These are phyloP conservation scores for Heliconius charithonia DNA, from an alignment of 2,888 invertebrate species.

Conservation along the genomic window DNA sequence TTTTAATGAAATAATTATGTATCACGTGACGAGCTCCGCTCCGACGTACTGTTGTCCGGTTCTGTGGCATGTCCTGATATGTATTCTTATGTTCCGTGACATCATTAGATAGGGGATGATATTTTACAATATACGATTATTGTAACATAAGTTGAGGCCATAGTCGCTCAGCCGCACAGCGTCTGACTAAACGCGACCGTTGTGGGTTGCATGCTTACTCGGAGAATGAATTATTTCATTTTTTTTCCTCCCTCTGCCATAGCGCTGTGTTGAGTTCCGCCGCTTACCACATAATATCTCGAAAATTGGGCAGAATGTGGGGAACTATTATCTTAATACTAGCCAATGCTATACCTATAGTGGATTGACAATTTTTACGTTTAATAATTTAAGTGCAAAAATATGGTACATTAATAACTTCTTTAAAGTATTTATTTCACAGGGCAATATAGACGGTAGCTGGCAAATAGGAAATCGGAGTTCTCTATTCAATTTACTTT, in stretches of 20 bases:
- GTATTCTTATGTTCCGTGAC: conserved; percentile 3
- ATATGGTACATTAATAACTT: not conserved
- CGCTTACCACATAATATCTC: too few species aligned
- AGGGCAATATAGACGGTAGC: conserved; percentile 79
- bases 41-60: conserved; percentile 13
- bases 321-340: not conserved
- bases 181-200: too few species aligned
- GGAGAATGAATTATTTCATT: not conserved
- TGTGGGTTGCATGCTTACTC: too few species aligned
- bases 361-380: not conserved
- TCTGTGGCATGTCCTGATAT: conserved; percentile 1
- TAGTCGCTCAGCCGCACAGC: not conserved
- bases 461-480: conserved; percentile 83
- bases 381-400: not conserved
- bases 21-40: conserved; percentile 4
- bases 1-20: conserved; percentile 22
- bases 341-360: not conserved
- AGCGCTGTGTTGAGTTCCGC: too few species aligned
- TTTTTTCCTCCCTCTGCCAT: not conserved
- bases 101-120: not conserved
- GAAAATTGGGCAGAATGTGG: not conserved
- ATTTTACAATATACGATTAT: not conserved
- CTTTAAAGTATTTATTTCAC: conserved; percentile 30
- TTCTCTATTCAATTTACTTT: conserved; percentile 83
- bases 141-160: not conserved